Percentiles rank a stretch among this genome's conserved stretches.
Conservation (phyloP, 2,797 vertebrate species). For the Bradypus variegatus region DNA sequence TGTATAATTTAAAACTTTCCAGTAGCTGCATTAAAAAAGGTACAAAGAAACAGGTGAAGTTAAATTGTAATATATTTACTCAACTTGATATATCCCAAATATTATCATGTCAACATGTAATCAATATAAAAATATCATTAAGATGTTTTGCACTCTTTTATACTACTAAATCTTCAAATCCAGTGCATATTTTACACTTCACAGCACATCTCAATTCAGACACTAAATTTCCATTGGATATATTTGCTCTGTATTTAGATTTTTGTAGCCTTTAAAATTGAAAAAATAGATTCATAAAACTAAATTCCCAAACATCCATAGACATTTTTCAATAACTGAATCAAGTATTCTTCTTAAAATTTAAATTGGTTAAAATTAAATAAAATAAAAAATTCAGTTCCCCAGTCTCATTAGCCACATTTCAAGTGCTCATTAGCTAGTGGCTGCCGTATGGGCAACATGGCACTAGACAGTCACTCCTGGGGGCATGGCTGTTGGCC, state of each 20-base stretch:
- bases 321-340: not conserved
- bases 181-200: not conserved
- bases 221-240: not conserved
- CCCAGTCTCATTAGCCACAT: not conserved
- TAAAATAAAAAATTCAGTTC: conserved; percentile 22
- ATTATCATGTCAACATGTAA: not conserved
- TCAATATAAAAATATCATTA: not conserved
- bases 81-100: not conserved
- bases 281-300: conserved; percentile 3
- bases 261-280: conserved; percentile 2
- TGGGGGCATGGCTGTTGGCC: not conserved
- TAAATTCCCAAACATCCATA: conserved; percentile 10
- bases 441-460: not conserved
- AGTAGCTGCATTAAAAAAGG: conserved; percentile 17
- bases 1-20: not conserved
- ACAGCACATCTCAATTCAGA: not conserved
- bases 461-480: not conserved
- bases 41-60: conserved; percentile 30
- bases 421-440: not conserved
- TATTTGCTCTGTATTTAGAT: not conserved
- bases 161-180: not conserved
- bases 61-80: conserved; percentile 17
- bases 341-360: not conserved
- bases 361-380: conserved; percentile 21
- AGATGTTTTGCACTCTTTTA: not conserved